Percentiles rank a stretch among this genome's conserved stretches.
These are phyloP conservation scores for Linurgus olivaceus DNA, from an alignment of 2,797 vertebrate species.

Conservation along the genomic window DNA sequence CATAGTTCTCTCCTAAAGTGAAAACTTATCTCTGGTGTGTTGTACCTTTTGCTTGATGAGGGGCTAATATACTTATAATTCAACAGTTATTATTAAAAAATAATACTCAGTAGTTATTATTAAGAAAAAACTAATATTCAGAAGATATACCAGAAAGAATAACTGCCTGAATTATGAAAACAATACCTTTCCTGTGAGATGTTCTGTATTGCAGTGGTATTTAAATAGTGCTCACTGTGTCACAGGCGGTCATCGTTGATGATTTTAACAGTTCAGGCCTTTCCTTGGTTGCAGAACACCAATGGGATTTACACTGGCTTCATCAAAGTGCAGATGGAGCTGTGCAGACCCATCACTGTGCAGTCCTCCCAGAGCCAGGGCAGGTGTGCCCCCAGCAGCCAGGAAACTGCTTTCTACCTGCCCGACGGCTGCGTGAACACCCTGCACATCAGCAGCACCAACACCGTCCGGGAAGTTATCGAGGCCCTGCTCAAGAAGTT, in stretches of 20 bases:
- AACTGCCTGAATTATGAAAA: not conserved
- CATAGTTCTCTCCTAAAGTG: not conserved
- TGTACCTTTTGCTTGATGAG: not conserved
- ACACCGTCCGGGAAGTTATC: slow-evolving; percentile 92
- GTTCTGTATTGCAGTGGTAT: accelerated
- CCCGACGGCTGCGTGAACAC: slow-evolving; percentile 85
- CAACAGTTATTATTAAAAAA: not conserved
- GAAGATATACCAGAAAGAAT: not conserved
- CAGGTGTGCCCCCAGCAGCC: slow-evolving; percentile 30
- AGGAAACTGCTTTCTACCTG: slow-evolving; percentile 85
- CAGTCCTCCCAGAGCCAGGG: slow-evolving; percentile 62
- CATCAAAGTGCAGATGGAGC: slow-evolving; percentile 95
- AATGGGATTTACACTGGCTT: slow-evolving; percentile 92
- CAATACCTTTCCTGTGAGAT: accelerated
- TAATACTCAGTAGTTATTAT: not conserved
- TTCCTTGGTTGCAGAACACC: slow-evolving; percentile 72
- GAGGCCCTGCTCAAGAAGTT: slow-evolving; percentile 93
- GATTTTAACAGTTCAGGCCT: not conserved
- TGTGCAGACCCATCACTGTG: slow-evolving; percentile 87
- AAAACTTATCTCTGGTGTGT: not conserved
- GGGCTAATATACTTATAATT: not conserved
- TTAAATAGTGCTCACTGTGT: not conserved
- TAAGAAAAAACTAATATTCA: not conserved
- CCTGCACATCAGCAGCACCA: slow-evolving; percentile 93
- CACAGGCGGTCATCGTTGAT: not conserved